phyloP scores from a whole-genome alignment of 2,797 vertebrate genomes.

The Parambassis ranga region DNA sequence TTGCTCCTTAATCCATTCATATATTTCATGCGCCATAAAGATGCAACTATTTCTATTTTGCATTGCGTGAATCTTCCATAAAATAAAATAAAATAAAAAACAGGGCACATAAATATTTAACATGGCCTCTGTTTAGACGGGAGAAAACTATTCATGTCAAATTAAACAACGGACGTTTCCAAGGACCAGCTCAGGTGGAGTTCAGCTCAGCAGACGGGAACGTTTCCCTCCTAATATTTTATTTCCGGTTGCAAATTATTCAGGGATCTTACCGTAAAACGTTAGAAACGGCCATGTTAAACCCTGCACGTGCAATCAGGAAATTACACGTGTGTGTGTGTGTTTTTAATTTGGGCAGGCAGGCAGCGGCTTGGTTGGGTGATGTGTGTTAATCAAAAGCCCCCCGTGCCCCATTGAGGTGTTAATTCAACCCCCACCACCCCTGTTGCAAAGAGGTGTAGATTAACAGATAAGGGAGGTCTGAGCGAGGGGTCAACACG shows the following conservation, averaged over 20 bases:
- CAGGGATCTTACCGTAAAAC: constrained; percentile 52
- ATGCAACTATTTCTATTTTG: constrained; percentile 62
- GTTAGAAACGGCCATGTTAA: constrained; percentile 17
- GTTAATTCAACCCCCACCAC: constrained; percentile 93
- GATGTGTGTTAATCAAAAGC: constrained; percentile 92
- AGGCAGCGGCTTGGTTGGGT: constrained; percentile 65
- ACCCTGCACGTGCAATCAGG: not conserved
- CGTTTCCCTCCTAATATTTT: constrained; percentile 30
- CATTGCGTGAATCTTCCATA: constrained; percentile 55
- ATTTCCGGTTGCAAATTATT: constrained; percentile 48
- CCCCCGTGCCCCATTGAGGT: constrained; percentile 86
- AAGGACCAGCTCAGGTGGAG: too few relatives aligned
- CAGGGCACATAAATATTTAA: constrained; percentile 73
- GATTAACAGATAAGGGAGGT: constrained; percentile 99
- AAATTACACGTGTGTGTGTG: not conserved
- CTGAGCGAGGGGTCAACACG: constrained; percentile 90
- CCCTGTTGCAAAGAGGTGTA: constrained; percentile 93
- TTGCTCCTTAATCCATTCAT: constrained; percentile 59
- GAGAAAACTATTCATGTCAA: constrained; percentile 52
- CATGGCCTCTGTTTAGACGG: constrained; percentile 57
- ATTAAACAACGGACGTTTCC: constrained; percentile 67
- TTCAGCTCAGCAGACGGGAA: constrained; percentile 36
- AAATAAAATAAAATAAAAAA: constrained; percentile 52
- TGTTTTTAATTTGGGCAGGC: constrained; percentile 71
- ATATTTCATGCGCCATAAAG: constrained; percentile 77